These are phyloP conservation scores for Lepus townsendii DNA, from an alignment of 2,797 vertebrate genomes.

Conservation along the genomic window DNA sequence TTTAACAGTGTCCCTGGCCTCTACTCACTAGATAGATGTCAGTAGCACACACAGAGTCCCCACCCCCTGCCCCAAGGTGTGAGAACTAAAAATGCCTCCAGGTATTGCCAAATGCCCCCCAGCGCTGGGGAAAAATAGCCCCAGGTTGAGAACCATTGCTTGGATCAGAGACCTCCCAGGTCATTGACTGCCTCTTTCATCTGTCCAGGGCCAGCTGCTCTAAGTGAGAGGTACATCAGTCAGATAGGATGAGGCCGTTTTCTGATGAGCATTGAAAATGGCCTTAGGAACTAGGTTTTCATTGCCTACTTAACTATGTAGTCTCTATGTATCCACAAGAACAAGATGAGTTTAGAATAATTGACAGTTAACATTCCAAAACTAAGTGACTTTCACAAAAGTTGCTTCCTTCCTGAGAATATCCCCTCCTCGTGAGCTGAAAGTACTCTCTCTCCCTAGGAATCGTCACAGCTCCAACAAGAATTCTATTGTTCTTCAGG, in stretches of 20 bases:
- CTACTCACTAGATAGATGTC: background rate
- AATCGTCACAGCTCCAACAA: background rate
- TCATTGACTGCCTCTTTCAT: background rate
- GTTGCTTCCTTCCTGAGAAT: slow-evolving; percentile 9
- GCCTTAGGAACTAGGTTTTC: background rate
- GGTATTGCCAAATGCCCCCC: background rate
- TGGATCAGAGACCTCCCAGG: background rate
- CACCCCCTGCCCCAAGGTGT: background rate
- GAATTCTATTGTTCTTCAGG: background rate
- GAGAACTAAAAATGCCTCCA: slow-evolving; percentile 21
- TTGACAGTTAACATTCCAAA: slow-evolving; percentile 8
- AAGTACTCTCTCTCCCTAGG: background rate
- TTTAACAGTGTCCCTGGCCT: background rate
- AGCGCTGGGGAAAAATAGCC: background rate
- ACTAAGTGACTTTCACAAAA: background rate
- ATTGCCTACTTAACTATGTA: background rate
- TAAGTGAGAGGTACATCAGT: background rate
- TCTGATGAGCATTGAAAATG: background rate
- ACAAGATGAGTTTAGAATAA: background rate
- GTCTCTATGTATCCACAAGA: background rate
- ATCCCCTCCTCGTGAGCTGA: background rate
- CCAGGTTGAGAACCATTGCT: background rate
- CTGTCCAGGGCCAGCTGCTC: background rate
- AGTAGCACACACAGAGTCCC: background rate
- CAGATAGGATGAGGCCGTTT: background rate